phyloP scores from a whole-genome alignment of 2,113 vertebrate genomes.

The Nycticebus coucang region DNA sequence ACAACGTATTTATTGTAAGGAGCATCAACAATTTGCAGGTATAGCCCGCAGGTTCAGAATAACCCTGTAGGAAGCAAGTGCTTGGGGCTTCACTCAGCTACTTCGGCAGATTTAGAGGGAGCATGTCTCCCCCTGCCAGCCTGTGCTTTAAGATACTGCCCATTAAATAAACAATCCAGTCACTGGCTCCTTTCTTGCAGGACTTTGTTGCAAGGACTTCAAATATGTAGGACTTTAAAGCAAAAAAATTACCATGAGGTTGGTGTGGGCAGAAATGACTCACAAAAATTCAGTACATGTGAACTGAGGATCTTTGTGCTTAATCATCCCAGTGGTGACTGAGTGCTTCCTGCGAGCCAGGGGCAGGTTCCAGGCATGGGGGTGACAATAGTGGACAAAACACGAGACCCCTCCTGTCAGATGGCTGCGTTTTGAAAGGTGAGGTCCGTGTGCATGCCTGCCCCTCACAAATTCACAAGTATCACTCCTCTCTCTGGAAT shows the following conservation, averaged over 20 bases:
- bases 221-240: background rate
- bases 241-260: background rate
- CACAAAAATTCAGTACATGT: background rate
- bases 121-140: background rate
- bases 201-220: background rate
- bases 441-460: background rate
- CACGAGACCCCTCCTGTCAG: background rate
- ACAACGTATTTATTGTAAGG: constrained; percentile 30
- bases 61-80: background rate
- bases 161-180: background rate
- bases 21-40: constrained; percentile 56
- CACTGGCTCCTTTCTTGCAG: background rate
- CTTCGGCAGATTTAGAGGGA: background rate
- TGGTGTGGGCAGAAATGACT: background rate
- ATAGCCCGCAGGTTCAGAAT: constrained; percentile 25
- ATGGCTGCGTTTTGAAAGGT: background rate
- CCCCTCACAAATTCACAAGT: fast-evolving
- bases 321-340: background rate
- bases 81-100: background rate
- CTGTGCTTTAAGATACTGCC: background rate
- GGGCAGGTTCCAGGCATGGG: background rate
- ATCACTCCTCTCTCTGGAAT: background rate
- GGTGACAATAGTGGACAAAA: background rate
- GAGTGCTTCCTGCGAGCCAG: background rate
- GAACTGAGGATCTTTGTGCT: background rate